phyloP scores from a whole-genome alignment of 92 coral and sea anemone genomes.

The Palythoa heliodiscus region DNA sequence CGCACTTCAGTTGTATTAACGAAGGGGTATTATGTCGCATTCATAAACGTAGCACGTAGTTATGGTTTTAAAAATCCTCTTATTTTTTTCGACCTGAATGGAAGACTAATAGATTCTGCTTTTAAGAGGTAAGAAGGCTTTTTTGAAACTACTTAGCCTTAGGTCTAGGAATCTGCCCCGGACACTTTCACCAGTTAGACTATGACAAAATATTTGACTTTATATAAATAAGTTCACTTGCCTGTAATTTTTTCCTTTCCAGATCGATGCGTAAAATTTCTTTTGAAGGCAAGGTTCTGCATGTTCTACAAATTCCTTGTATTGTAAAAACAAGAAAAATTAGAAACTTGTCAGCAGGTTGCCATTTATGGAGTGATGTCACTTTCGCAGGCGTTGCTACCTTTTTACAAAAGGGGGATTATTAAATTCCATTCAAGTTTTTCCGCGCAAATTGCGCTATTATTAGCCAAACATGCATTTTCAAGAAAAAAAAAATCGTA shows the following conservation, averaged over 20 bases:
- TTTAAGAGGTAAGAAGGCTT: slow-evolving; percentile 11
- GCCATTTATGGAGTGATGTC: slow-evolving; percentile 6
- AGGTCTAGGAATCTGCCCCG: slow-evolving; percentile 23
- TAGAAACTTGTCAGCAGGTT: slow-evolving; percentile 13
- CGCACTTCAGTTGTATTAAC: slow-evolving; percentile 17
- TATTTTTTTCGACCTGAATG: slow-evolving; percentile 13
- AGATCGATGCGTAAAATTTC: slow-evolving; percentile 12
- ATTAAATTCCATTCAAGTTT: slow-evolving; percentile 11
- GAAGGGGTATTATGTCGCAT: slow-evolving; percentile 14
- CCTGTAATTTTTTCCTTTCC: slow-evolving; percentile 14
- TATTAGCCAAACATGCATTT: slow-evolving; percentile 11
- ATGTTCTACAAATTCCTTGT: slow-evolving; percentile 20
- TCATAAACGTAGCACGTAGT: slow-evolving; percentile 13
- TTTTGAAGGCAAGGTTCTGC: slow-evolving; percentile 19
- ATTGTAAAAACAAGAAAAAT: slow-evolving; percentile 15
- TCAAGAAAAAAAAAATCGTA: slow-evolving; percentile 9
- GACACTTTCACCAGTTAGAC: slow-evolving; percentile 1
- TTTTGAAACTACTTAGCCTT: slow-evolving; percentile 17
- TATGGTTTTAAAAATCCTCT: slow-evolving; percentile 6
- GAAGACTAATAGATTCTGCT: slow-evolving; percentile 18
- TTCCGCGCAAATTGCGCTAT: slow-evolving; percentile 18
- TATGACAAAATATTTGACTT: slow-evolving; percentile 18
- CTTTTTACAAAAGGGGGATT: slow-evolving; percentile 7
- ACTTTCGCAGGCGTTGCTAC: slow-evolving; percentile 19
- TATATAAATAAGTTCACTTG: slow-evolving; percentile 13